Conservation (phyloP, 2,113 vertebrate genomes). For the Chlamydotis undulata region DNA sequence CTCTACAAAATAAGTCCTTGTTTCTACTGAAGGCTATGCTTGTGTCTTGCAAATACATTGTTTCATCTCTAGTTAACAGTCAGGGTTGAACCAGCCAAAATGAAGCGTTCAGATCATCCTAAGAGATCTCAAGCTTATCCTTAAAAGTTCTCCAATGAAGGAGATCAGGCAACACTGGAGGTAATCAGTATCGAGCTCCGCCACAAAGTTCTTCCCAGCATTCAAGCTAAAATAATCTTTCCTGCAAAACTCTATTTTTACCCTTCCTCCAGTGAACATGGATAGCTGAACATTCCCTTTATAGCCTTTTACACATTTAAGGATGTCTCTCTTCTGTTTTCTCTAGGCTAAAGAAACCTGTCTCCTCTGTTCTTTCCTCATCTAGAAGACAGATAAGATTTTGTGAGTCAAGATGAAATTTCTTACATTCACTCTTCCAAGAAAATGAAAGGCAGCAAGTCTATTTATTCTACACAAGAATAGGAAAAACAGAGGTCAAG, state of each 20-base stretch:
- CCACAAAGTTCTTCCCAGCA: background rate
- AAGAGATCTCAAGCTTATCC: background rate
- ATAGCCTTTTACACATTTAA: background rate
- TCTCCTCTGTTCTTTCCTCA: background rate
- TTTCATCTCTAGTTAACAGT: background rate
- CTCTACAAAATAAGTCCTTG: background rate
- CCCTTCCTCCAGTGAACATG: background rate
- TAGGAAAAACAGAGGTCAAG: background rate
- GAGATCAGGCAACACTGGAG: background rate
- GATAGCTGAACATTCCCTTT: background rate
- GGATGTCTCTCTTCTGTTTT: background rate
- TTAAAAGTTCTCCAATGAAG: background rate
- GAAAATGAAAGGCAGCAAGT: background rate
- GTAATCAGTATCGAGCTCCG: background rate
- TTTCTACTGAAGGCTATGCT: background rate
- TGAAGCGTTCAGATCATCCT: background rate
- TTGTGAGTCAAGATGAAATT: background rate
- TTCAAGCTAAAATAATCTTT: background rate
- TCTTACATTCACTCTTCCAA: background rate
- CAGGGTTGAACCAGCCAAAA: background rate
- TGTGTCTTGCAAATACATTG: rapidly evolving
- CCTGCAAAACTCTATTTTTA: background rate
- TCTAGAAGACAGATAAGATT: background rate
- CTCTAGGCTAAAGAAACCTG: background rate
- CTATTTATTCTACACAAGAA: background rate